A percentile compares a stretch with the other conserved stretches of the same genome.
These are phyloP conservation scores for Drosophila emarginata DNA, from an alignment of 2,888 invertebrate genomes.

Conservation along the genomic window DNA sequence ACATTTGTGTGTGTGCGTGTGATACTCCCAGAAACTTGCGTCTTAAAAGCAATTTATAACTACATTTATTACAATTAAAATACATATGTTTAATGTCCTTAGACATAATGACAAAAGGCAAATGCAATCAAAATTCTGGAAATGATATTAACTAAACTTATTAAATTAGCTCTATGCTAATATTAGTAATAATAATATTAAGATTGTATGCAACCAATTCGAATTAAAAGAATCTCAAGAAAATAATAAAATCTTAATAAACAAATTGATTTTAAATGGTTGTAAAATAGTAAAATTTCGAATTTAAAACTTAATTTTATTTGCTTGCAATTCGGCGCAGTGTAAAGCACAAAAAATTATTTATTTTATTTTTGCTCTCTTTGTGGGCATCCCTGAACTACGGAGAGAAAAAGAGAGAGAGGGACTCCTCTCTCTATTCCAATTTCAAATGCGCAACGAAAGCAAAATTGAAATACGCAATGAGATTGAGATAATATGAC, in stretches of 20 bases:
- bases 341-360: no score
- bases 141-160: conserved; percentile 27
- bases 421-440: conserved; percentile 27
- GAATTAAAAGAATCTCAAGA: not conserved
- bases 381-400: no score
- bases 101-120: conserved; percentile 37
- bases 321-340: no score
- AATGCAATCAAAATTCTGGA: conserved; percentile 28
- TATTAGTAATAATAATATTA: not conserved
- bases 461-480: conserved; percentile 56
- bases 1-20: conserved; percentile 39
- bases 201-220: not conserved
- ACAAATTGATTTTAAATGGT: not conserved
- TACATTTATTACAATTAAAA: conserved; percentile 13
- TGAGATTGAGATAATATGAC: conserved; percentile 29
- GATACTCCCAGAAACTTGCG: conserved; percentile 51
- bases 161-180: conserved; percentile 20
- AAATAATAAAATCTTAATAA: conserved; percentile 1
- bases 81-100: conserved; percentile 28
- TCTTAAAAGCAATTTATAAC: conserved; percentile 37
- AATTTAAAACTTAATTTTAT: not conserved
- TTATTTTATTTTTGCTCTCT: no score
- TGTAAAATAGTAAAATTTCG: not conserved
- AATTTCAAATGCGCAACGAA: conserved; percentile 55
- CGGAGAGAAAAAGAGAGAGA: not conserved